A percentile compares a stretch with the other conserved stretches of the same genome.
These are phyloP conservation scores for Mycetomoellerius zeteki DNA, from an alignment of 1,140 invertebrate genomes.

Conservation along the genomic window DNA sequence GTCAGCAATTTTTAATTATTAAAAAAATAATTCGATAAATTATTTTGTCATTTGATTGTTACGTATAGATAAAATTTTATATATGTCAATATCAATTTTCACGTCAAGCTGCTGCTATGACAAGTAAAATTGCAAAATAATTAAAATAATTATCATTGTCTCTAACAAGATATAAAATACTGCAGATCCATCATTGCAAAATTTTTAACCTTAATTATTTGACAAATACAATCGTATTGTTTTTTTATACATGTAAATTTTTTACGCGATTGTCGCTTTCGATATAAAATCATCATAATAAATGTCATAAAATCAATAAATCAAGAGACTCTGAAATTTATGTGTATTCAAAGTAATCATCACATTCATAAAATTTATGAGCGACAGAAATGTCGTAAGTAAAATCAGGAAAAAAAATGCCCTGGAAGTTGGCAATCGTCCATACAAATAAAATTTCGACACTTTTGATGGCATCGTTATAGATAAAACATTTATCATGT, in stretches of 20 bases:
- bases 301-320: constrained; percentile 12
- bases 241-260: not conserved
- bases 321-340: constrained; percentile 12
- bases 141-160: not conserved
- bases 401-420: constrained; percentile 8
- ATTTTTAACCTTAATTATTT: not conserved
- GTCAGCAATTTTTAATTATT: not conserved
- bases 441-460: constrained; percentile 8
- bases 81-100: not conserved
- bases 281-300: not conserved
- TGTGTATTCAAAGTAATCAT: constrained; percentile 11
- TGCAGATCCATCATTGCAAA: not conserved
- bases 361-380: constrained; percentile 16
- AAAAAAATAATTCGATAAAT: not conserved
- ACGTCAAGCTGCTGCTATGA: not conserved
- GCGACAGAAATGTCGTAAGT: not conserved
- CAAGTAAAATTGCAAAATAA: constrained; percentile 26
- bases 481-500: constrained; percentile 9
- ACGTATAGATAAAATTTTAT: not conserved
- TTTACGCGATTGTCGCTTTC: not conserved
- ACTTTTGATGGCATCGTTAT: not conserved
- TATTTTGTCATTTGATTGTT: not conserved
- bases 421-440: constrained; percentile 28
- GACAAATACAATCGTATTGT: not conserved
- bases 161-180: not conserved